Evolutionary conservation across 2,113 vertebrate species (phyloP).

Genomic region (Coptodon bakossiorum): DNA sequence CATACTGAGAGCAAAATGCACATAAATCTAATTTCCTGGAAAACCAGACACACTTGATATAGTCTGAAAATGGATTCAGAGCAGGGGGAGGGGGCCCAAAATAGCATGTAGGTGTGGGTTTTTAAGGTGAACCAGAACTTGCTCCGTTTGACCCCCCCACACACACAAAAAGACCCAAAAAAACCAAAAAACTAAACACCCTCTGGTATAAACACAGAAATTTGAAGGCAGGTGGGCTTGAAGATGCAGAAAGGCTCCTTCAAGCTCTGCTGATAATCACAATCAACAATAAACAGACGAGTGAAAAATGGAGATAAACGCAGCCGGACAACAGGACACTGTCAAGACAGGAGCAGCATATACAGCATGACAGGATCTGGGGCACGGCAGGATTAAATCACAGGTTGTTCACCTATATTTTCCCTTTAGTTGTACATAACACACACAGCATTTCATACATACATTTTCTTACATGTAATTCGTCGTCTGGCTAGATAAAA

Average conservation of each 20-base stretch:
- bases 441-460: not conserved
- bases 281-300: constrained; percentile 10
- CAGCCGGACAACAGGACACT: constrained; percentile 33
- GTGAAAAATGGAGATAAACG: constrained; percentile 47
- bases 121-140: constrained; percentile 6
- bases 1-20: not conserved
- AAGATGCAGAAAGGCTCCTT: not conserved
- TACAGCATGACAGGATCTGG: constrained; percentile 20
- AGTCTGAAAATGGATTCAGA: not conserved
- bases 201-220: not conserved
- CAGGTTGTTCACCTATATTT: not conserved
- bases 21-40: constrained; percentile 19
- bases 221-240: not conserved
- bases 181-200: not conserved
- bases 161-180: not conserved
- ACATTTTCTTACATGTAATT: not conserved
- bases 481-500: not conserved
- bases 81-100: not conserved
- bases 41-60: not conserved
- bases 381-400: not conserved
- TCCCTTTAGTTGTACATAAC: not conserved
- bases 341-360: constrained; percentile 13
- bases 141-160: not conserved
- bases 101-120: not conserved
- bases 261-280: constrained; percentile 23